phyloP scores from a whole-genome alignment of 1,140 invertebrate genomes.

The Drosophila guanche region DNA sequence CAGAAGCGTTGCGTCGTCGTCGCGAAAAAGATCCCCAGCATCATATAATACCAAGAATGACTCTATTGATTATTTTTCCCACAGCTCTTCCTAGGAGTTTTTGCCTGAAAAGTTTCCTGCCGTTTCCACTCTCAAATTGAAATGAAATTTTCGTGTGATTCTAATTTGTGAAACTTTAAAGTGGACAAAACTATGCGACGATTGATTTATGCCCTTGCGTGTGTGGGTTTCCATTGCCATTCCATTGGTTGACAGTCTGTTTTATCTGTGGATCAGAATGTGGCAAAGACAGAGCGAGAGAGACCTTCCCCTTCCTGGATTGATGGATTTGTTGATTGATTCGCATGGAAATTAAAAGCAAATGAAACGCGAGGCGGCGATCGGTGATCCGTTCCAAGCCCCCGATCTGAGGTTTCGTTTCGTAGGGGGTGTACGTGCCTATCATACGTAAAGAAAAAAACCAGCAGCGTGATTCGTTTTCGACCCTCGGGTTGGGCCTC shows the following conservation, averaged over 20 bases:
- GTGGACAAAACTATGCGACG: slow-evolving; percentile 29
- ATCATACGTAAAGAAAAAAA: slow-evolving; percentile 11
- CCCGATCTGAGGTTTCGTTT: no score
- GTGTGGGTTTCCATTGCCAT: no score
- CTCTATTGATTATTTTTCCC: slow-evolving; percentile 60
- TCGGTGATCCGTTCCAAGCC: slow-evolving; percentile 9
- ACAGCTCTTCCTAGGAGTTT: slow-evolving; percentile 10
- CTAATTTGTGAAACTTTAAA: slow-evolving; percentile 59
- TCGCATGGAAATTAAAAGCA: no score
- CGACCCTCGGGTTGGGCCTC: slow-evolving; percentile 16
- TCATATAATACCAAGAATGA: slow-evolving; percentile 13
- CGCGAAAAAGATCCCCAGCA: neutral
- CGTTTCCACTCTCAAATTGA: no score
- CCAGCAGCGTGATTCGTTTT: slow-evolving; percentile 1
- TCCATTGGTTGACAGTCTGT: slow-evolving; percentile 50
- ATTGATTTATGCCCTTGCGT: slow-evolving; percentile 65
- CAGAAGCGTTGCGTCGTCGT: slow-evolving; percentile 38
- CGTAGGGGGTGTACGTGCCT: slow-evolving; percentile 8
- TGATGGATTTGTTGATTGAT: slow-evolving; percentile 1
- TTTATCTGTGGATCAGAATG: slow-evolving; percentile 69
- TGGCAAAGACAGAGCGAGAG: slow-evolving; percentile 38
- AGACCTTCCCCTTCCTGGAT: slow-evolving; percentile 46
- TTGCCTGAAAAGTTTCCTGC: slow-evolving; percentile 44
- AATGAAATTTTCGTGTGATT: slow-evolving; percentile 33
- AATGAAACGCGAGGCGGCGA: no score